Evolutionary conservation across 2,113 vertebrate species (phyloP).

Genomic region (Australoheros scitulus): DNA sequence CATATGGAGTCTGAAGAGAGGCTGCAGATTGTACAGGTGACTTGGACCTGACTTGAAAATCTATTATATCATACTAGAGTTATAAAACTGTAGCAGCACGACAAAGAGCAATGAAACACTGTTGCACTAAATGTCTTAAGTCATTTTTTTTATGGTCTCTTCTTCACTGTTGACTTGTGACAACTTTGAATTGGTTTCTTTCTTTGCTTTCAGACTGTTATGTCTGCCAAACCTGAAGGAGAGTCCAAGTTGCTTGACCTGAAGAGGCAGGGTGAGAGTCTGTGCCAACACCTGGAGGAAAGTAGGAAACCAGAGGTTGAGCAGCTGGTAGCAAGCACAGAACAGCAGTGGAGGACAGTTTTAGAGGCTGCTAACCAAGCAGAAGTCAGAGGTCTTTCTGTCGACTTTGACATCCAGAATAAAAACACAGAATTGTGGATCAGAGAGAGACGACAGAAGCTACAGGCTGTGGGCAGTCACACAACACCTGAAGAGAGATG

Average conservation of each 20-base stretch:
- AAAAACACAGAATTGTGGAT: conserved; percentile 66
- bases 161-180: fast-evolving
- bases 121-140: too few relatives aligned
- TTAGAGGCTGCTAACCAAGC: conserved; percentile 49
- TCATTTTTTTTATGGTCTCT: too few relatives aligned
- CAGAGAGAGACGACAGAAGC: conserved; percentile 52
- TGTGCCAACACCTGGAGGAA: conserved; percentile 60
- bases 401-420: conserved; percentile 65
- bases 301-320: conserved; percentile 46
- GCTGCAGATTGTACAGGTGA: conserved; percentile 61
- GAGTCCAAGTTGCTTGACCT: conserved; percentile 62
- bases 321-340: conserved; percentile 22
- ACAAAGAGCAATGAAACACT: too few relatives aligned
- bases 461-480: conserved; percentile 50
- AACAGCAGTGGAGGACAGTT: conserved; percentile 69
- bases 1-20: conserved; percentile 42
- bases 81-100: neutral
- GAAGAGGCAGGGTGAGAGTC: conserved; percentile 21
- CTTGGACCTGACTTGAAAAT: neutral
- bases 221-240: conserved; percentile 53
- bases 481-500: conserved; percentile 37
- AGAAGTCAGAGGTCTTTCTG: conserved; percentile 41
- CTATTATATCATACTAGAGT: neutral
- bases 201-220: conserved; percentile 41
- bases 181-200: neutral